Evolutionary conservation across 2,113 vertebrate species (phyloP).

Genomic region (Neomonachus schauinslandi): DNA sequence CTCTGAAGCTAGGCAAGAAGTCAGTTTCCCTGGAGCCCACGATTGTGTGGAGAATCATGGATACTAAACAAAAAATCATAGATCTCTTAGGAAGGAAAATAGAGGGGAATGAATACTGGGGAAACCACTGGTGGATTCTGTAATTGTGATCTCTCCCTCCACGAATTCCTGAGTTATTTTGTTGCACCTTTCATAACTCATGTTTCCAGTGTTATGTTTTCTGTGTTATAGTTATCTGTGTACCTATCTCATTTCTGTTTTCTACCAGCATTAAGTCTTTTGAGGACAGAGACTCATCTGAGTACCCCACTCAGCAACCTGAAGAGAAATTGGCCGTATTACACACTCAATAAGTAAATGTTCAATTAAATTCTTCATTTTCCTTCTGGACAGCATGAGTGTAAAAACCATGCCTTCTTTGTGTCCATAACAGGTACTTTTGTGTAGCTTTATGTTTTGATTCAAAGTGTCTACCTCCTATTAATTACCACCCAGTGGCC

Average conservation of each 20-base stretch:
- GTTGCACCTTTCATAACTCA: background rate
- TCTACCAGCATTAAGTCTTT: background rate
- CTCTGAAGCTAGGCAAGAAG: background rate
- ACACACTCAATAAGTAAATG: background rate
- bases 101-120: background rate
- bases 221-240: background rate
- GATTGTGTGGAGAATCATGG: background rate
- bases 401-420: background rate
- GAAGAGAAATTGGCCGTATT: background rate
- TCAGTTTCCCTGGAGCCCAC: background rate
- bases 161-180: background rate
- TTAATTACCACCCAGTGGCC: background rate
- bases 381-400: background rate
- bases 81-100: background rate
- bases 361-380: background rate
- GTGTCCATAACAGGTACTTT: background rate
- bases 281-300: background rate
- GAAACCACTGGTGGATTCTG: background rate
- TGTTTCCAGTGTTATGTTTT: background rate
- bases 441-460: background rate
- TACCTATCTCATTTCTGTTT: background rate
- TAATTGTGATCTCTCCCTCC: background rate
- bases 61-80: conserved; percentile 12
- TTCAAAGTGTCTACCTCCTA: background rate
- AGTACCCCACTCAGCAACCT: background rate